Base-by-base conservation (phyloP, 2,888 invertebrate genomes). In the Napeogenes sylphis region DNA sequence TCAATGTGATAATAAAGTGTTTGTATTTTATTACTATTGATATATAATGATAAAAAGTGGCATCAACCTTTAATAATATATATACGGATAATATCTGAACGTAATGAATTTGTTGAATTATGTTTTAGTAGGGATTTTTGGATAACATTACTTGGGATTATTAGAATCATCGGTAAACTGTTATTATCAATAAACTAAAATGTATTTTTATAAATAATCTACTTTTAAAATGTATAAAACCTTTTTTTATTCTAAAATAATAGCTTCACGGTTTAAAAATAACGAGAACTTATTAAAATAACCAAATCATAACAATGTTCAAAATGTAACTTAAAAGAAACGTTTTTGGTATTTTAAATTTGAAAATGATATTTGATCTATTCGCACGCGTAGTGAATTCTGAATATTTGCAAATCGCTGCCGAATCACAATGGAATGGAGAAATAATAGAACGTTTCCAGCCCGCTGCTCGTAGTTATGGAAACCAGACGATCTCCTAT, bases 381-480 rank as follows among this genome's bases (percentile, higher is more conserved):
- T 51, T 51, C 30, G 59, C 56, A 54, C 55, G 53, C 35, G 47
- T 56, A 59, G 59, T 45, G 58, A 65, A 68, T 62, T 64, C 59
- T 56, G 66, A 67, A 67, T 63, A 66, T 67, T 66, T 62, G 65
- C 67, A 66, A 68, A 65, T 61, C 68, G 68, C 71, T 62, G 62
- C 73, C 72, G 69, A 66, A 59, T 68, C 71, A 70, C 71, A 70
- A 78, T 76, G 74, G 74, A 72, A 62, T 51, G 51, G 64, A 46
- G 58, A 60, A 76, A 72, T 73, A 74, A 75, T 73, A 70, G 68
- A 71, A 71, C 67, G 70, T 74, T 73, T 69, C 71, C 73, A 70
- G 72, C 66, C 71, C 75, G 71, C 66, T 69, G 70, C 63, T 61
- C 69, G 64, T 67, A 72, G 71, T 72, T 72, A 71, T 73, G 71